phyloP scores from a whole-genome alignment of 2,888 invertebrate genomes.

The Apamea anceps region DNA sequence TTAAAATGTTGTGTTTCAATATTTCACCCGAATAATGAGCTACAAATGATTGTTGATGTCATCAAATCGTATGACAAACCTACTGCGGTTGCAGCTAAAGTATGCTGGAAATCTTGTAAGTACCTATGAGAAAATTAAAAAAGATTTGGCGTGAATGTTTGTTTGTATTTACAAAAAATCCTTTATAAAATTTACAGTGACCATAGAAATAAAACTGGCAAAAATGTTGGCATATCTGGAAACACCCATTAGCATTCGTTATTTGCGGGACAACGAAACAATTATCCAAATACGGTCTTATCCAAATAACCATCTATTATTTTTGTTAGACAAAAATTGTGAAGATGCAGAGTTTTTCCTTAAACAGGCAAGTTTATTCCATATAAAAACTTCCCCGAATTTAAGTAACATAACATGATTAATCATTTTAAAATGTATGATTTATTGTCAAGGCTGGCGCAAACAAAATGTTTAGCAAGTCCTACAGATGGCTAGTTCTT shows the following conservation, averaged over 20 bases:
- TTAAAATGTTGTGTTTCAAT: conserved; percentile 53
- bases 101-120: conserved; percentile 79
- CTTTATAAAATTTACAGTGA: conserved; percentile 49
- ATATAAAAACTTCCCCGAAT: background rate
- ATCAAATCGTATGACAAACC: conserved; percentile 74
- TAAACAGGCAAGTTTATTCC: conserved; percentile 65
- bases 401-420: background rate
- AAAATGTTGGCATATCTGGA: conserved; percentile 56
- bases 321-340: conserved; percentile 63
- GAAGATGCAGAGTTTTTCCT: conserved; percentile 62
- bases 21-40: conserved; percentile 55
- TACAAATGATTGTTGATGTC: conserved; percentile 76
- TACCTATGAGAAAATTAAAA: conserved; percentile 17
- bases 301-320: conserved; percentile 45
- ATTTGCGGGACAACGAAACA: conserved; percentile 57
- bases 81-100: conserved; percentile 72
- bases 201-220: conserved; percentile 65
- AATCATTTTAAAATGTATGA: background rate
- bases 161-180: background rate
- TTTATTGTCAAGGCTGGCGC: conserved; percentile 70
- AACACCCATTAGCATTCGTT: conserved; percentile 65
- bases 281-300: conserved; percentile 18
- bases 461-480: conserved; percentile 71
- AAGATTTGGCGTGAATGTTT: background rate
- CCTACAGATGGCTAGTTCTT: conserved; percentile 80